Base-by-base conservation (phyloP, 1,140 invertebrate genomes). In the Drosophila mauritiana region DNA sequence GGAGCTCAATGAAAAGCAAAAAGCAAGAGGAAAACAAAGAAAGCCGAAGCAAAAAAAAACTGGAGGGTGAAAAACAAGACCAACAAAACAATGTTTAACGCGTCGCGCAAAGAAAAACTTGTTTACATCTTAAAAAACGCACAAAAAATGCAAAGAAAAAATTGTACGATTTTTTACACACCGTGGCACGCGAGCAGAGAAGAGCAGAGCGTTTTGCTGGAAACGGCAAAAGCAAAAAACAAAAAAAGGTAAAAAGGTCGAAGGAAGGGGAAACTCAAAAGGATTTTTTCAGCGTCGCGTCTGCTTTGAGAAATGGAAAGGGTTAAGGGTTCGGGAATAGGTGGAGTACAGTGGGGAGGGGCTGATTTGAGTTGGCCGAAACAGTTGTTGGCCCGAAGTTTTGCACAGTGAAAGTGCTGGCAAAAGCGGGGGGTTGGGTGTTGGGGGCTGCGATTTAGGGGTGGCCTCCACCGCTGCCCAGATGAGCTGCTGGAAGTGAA, bases 61-160 rank as follows among this genome's bases (percentile, higher is more conserved):
- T 17, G 45, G 39, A 40, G 42, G 43, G 39, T 40, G 39, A 70
- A 77, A 52, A 64, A 62, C 43, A 67, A 40, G 7, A 31, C 34
- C 53, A 67, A 39, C 42, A 81, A 70, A 77, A 78, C 69, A 72
- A 74, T 81, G 74, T 73, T 74, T 48, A 73, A 58, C 82, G 70
- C 78, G 83, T 67, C 55, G 75, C 76, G 73, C 62, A 81, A 85
- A 81, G 81, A 89, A 90, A 89, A 88, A 83, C 82, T 90, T 90
- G 86, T 90, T 90, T 90, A 90, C 86, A 90, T 91, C 88, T 88
- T 91, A 59, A 73, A 80, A 85, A 89, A 72, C 59, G 62, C 25
- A 72, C 68, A 58, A 72, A 80, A 84, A 84, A 68, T 13, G 11
- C 36, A 20, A 55, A n/a, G 48, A 55, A 83, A 81, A 80, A 84